Conservation (phyloP, 2,113 vertebrate genomes). For the Sisor rabdophorus region DNA sequence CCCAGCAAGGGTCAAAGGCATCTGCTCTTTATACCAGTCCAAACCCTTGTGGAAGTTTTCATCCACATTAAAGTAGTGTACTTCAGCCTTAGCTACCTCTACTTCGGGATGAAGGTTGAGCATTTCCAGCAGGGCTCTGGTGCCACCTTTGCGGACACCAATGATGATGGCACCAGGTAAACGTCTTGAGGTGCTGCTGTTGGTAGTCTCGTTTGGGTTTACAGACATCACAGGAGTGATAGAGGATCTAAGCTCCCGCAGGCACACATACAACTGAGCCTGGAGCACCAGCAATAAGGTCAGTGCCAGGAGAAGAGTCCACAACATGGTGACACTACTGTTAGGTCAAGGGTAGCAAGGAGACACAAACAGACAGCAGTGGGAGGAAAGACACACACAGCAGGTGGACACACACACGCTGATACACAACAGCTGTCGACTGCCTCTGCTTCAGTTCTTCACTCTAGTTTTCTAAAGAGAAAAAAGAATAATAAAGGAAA, state of each 20-base stretch:
- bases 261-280: conserved; percentile 67
- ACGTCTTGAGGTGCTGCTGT: conserved; percentile 58
- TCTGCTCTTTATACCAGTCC: conserved; percentile 75
- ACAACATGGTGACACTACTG: conserved; percentile 64
- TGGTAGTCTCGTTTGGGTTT: conserved; percentile 39
- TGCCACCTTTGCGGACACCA: conserved; percentile 77
- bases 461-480: conserved; percentile 16
- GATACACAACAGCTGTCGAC: conserved; percentile 46
- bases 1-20: conserved; percentile 65
- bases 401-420: conserved; percentile 42
- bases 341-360: conserved; percentile 42
- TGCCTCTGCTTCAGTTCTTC: conserved; percentile 8
- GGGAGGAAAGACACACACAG: conserved; percentile 22
- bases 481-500: conserved; percentile 10
- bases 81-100: conserved; percentile 72
- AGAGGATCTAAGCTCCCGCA: conserved; percentile 59
- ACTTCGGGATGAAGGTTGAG: conserved; percentile 76
- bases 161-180: conserved; percentile 75
- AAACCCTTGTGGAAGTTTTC: conserved; percentile 71
- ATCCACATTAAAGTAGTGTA: conserved; percentile 78
- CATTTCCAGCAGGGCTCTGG: conserved; percentile 77
- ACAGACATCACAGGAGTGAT: conserved; percentile 44
- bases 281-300: conserved; percentile 71
- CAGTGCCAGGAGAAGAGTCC: conserved; percentile 70
- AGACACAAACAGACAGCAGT: conserved; percentile 31